A percentile compares a stretch with the other conserved stretches of the same genome.
phyloP scores from a whole-genome alignment of 2,888 invertebrate species.

The Drosophila robusta region DNA sequence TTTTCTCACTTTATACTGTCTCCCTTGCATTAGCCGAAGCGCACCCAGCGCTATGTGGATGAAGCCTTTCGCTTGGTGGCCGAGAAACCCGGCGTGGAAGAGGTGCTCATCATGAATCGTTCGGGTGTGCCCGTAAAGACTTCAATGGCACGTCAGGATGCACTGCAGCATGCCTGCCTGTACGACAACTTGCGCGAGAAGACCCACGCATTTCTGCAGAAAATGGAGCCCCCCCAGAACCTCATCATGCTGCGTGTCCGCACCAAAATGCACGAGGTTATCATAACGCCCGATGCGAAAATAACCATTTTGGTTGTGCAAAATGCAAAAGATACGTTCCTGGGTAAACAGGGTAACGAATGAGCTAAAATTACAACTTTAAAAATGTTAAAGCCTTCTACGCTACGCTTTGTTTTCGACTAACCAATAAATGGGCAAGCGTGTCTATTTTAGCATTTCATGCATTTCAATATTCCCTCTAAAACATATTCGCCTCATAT shows the following conservation, averaged over 20 bases:
- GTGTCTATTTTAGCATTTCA: too few species aligned
- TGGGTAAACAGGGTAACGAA: slow-evolving; percentile 10
- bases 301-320: slow-evolving; percentile 83
- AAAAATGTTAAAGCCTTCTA: background rate
- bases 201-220: slow-evolving; percentile 74
- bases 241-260: slow-evolving; percentile 78
- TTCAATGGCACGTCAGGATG: slow-evolving; percentile 71
- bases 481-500: slow-evolving; percentile 22
- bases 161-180: slow-evolving; percentile 81
- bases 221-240: slow-evolving; percentile 75
- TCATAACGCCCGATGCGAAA: slow-evolving; percentile 82
- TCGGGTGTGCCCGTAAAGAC: slow-evolving; percentile 82
- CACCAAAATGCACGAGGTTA: slow-evolving; percentile 79
- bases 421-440: slow-evolving; percentile 4
- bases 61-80: slow-evolving; percentile 74
- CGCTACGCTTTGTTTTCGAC: background rate
- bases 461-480: background rate
- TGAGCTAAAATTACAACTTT: background rate
- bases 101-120: slow-evolving; percentile 81
- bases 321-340: slow-evolving; percentile 70
- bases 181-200: slow-evolving; percentile 82
- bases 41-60: slow-evolving; percentile 81
- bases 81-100: slow-evolving; percentile 76
- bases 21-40: slow-evolving; percentile 61
- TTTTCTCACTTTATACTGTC: too few species aligned